Percentiles rank a stretch among this genome's conserved stretches.
Evolutionary conservation across 2,113 vertebrate species (phyloP).

Genomic region (Corythoichthys haematopterus): DNA sequence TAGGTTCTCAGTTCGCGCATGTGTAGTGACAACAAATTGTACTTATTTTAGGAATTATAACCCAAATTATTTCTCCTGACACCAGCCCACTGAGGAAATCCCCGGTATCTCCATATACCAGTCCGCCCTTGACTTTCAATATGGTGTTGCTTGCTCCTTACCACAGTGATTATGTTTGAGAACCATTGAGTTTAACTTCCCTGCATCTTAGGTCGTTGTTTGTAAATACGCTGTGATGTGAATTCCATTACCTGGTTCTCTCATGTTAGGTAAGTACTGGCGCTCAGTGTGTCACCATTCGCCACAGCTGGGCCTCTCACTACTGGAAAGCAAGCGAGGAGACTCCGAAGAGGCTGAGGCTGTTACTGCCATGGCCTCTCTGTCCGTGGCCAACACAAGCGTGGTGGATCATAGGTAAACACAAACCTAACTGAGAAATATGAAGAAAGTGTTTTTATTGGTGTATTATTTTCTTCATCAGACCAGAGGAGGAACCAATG

Average conservation of each 20-base stretch:
- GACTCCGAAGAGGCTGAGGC: constrained; percentile 86
- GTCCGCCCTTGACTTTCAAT: no score
- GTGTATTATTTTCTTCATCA: constrained; percentile 36
- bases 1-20: no score
- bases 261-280: constrained; percentile 82
- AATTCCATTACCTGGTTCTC: background rate
- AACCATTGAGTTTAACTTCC: no score
- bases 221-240: background rate
- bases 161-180: no score
- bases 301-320: constrained; percentile 68
- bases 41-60: no score
- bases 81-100: no score
- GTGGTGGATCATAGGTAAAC: constrained; percentile 76
- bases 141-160: no score
- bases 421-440: background rate
- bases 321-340: constrained; percentile 81
- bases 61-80: no score
- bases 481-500: constrained; percentile 86
- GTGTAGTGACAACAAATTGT: no score
- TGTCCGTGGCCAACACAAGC: constrained; percentile 78
- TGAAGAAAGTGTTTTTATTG: background rate
- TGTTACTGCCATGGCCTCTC: constrained; percentile 86
- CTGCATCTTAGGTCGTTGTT: background rate
- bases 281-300: constrained; percentile 73
- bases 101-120: no score